A percentile compares a stretch with the other conserved stretches of the same genome.
Evolutionary conservation across 2,888 invertebrate species (phyloP).

Genomic region (Perizoma affinitatum): DNA sequence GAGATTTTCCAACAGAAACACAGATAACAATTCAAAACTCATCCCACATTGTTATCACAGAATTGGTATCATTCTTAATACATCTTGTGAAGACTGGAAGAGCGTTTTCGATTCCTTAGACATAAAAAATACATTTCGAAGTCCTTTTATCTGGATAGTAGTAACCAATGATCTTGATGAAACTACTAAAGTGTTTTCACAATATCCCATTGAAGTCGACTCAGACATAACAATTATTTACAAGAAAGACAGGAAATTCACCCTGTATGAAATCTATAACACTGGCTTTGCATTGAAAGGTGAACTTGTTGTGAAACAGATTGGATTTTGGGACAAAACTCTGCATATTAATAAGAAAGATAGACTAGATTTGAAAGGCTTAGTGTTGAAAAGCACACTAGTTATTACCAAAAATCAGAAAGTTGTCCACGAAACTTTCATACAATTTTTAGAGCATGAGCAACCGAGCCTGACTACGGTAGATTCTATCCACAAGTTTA

Average conservation of each 20-base stretch:
- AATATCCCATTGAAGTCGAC: constrained; percentile 69
- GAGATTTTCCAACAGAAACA: constrained; percentile 36
- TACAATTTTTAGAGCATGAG: constrained; percentile 75
- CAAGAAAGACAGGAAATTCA: constrained; percentile 42
- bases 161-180: constrained; percentile 50
- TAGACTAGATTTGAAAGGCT: constrained; percentile 82
- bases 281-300: constrained; percentile 83
- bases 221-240: constrained; percentile 71
- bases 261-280: constrained; percentile 79
- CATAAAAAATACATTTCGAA: constrained; percentile 44
- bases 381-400: constrained; percentile 80
- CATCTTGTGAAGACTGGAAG: constrained; percentile 60
- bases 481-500: constrained; percentile 86
- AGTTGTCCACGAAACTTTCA: constrained; percentile 67
- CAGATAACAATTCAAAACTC: constrained; percentile 24
- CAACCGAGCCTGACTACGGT: constrained; percentile 77
- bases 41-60: constrained; percentile 41
- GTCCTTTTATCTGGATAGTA: constrained; percentile 67
- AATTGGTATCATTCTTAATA: constrained; percentile 60
- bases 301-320: constrained; percentile 65
- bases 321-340: constrained; percentile 75
- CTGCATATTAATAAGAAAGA: constrained; percentile 60
- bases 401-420: constrained; percentile 64
- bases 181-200: constrained; percentile 53
- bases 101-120: constrained; percentile 42